Evolutionary conservation across 2,113 vertebrate genomes (phyloP).

Genomic region (Serinus canaria): DNA sequence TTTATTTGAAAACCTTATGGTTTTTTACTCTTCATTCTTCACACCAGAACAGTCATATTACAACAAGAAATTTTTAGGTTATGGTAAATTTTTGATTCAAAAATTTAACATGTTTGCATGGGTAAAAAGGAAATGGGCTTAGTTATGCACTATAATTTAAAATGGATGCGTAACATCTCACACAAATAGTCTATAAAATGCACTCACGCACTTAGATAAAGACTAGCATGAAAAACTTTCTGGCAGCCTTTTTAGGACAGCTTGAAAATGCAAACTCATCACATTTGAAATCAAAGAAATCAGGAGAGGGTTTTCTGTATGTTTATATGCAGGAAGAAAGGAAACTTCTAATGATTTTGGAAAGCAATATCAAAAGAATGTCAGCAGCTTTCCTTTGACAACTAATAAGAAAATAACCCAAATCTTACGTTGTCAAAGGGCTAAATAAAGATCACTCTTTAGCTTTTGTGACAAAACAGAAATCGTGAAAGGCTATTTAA

Average conservation of each 20-base stretch:
- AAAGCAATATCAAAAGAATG: neutral
- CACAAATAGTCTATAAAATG: neutral
- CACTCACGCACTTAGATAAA: neutral
- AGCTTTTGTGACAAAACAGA: neutral
- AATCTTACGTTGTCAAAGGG: neutral
- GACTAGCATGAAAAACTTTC: neutral
- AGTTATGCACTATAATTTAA: neutral
- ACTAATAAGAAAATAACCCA: neutral
- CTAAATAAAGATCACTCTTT: neutral
- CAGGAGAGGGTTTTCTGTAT: neutral
- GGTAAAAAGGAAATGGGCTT: neutral
- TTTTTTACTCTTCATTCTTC: neutral
- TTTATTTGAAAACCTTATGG: neutral
- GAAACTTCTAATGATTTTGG: neutral
- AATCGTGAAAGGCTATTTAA: neutral
- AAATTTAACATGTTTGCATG: neutral
- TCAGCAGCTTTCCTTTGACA: neutral
- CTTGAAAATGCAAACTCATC: neutral
- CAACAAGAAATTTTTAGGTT: neutral
- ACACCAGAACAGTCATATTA: accelerated
- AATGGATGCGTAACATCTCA: neutral
- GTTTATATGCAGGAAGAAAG: neutral
- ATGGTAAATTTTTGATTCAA: neutral
- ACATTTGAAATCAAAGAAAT: neutral
- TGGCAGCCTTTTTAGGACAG: neutral